Conservation (phyloP, 2,888 invertebrate species). For the Hyalella azteca region DNA sequence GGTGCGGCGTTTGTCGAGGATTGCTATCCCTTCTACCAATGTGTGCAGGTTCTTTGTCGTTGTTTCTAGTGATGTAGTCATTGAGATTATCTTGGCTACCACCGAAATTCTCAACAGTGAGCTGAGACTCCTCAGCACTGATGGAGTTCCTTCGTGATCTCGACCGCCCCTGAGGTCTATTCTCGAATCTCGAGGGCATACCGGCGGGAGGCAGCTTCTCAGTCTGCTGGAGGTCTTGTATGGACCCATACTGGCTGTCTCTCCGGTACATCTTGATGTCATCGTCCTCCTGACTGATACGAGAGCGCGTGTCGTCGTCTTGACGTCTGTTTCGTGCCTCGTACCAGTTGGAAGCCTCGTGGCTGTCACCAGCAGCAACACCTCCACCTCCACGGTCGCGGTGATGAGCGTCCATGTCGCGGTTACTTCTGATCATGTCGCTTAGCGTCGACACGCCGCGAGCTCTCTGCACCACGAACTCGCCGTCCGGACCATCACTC, state of each 20-base stretch:
- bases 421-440: conserved; percentile 57
- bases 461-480: conserved; percentile 58
- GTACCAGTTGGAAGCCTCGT: conserved; percentile 15
- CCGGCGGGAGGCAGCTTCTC: conserved; percentile 51
- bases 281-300: conserved; percentile 74
- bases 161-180: conserved; percentile 71
- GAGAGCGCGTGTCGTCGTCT: conserved; percentile 66
- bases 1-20: conserved; percentile 40
- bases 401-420: background rate
- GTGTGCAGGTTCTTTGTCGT: conserved; percentile 73
- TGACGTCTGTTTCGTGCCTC: conserved; percentile 46
- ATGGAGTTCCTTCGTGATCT: conserved; percentile 84
- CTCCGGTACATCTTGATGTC: conserved; percentile 61
- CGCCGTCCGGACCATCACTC: conserved; percentile 58
- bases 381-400: background rate
- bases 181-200: conserved; percentile 55
- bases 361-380: background rate
- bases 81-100: conserved; percentile 84
- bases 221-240: conserved; percentile 46
- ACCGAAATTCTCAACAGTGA: conserved; percentile 91
- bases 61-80: conserved; percentile 76
- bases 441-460: conserved; percentile 55
- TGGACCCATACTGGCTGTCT: conserved; percentile 55
- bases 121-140: conserved; percentile 78
- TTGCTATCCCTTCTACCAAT: conserved; percentile 56